A percentile compares a stretch with the other conserved stretches of the same genome.
Conservation (phyloP, 1,140 invertebrate species). For the Drosophila dunni region DNA sequence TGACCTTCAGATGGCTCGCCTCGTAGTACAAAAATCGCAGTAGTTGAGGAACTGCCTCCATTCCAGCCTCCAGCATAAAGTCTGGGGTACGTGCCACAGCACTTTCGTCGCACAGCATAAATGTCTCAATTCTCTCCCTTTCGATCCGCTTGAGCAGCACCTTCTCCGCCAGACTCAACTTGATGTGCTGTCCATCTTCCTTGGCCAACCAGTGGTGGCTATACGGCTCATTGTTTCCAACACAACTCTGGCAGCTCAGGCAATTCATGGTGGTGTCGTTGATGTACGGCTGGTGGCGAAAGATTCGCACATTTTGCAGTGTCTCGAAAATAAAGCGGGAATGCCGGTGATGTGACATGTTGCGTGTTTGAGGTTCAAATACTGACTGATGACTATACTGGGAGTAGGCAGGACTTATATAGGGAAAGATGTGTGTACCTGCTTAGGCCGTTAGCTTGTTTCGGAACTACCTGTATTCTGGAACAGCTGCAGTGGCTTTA, state of each 20-base stretch:
- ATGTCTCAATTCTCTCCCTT: conserved; percentile 45
- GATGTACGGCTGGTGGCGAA: conserved; percentile 50
- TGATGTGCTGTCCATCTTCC: conserved; percentile 25
- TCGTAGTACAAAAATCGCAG: conserved; percentile 56
- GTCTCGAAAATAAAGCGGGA: conserved; percentile 60
- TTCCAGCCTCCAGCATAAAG: conserved; percentile 62
- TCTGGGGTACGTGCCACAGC: conserved; percentile 41
- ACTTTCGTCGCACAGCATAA: conserved; percentile 64
- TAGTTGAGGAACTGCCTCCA: conserved; percentile 57
- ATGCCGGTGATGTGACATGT: conserved; percentile 44
- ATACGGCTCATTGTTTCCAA: conserved; percentile 45
- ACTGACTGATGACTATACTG: conserved; percentile 5
- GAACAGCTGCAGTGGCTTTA: background rate
- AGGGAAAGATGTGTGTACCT: background rate
- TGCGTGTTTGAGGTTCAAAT: background rate
- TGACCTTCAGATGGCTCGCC: conserved; percentile 39
- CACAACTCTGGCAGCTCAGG: conserved; percentile 41
- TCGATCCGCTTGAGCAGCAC: conserved; percentile 51
- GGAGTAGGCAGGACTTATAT: background rate
- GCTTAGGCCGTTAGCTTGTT: background rate
- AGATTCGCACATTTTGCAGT: conserved; percentile 30
- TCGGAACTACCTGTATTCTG: background rate
- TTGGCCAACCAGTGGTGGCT: conserved; percentile 53
- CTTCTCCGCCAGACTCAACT: conserved; percentile 33
- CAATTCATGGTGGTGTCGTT: conserved; percentile 43